These are phyloP conservation scores for Marmota monax DNA, from an alignment of 2,113 vertebrate species.

Conservation along the genomic window DNA sequence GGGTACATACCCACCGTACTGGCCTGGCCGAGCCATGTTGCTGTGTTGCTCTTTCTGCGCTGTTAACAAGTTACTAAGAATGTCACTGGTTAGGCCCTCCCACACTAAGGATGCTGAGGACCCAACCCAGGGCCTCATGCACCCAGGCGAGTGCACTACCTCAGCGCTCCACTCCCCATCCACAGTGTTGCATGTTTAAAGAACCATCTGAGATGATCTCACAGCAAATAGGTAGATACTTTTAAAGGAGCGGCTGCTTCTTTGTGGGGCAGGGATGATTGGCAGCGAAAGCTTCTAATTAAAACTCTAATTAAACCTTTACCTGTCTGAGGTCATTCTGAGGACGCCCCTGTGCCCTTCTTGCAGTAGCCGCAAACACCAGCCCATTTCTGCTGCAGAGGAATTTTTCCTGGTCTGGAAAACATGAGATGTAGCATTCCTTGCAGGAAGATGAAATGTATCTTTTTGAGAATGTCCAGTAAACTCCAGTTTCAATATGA, in stretches of 20 bases:
- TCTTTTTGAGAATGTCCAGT: not conserved
- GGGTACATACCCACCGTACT: fast-evolving
- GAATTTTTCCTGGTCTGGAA: not conserved
- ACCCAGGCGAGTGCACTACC: not conserved
- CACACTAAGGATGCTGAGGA: not conserved
- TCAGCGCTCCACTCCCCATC: not conserved
- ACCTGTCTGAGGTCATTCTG: not conserved
- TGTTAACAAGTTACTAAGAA: not conserved
- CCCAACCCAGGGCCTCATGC: not conserved
- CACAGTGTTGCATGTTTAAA: not conserved
- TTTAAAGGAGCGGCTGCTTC: not conserved
- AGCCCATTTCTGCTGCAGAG: not conserved
- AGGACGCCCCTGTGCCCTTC: fast-evolving
- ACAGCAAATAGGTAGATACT: not conserved
- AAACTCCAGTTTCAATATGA: not conserved
- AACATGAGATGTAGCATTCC: not conserved
- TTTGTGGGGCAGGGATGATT: not conserved
- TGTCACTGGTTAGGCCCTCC: not conserved
- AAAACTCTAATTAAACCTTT: not conserved
- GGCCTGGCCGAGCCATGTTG: too few relatives aligned
- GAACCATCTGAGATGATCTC: not conserved
- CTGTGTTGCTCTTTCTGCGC: not conserved
- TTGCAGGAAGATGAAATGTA: not conserved
- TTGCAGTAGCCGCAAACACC: fast-evolving
- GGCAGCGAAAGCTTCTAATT: not conserved